phyloP scores from a whole-genome alignment of 2,113 vertebrate species.

The Albula glossodonta region DNA sequence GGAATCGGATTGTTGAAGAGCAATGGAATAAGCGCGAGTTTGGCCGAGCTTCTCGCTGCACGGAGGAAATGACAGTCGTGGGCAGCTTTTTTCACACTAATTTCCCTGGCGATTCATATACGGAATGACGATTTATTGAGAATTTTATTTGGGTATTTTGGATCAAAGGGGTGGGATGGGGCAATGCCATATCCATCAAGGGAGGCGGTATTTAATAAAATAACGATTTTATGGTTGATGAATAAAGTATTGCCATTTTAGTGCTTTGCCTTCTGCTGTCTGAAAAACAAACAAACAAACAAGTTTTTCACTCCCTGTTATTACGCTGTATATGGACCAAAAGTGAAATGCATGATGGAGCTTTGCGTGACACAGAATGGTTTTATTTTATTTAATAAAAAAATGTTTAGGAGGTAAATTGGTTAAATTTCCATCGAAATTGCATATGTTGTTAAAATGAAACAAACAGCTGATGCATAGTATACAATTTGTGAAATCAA shows the following conservation, averaged over 20 bases:
- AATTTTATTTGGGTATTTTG: neutral
- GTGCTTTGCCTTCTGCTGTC: neutral
- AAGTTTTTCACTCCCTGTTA: too few relatives aligned
- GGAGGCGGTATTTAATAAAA: neutral
- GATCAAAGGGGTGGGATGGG: neutral
- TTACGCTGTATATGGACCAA: too few relatives aligned
- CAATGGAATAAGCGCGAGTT: neutral
- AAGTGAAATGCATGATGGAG: too few relatives aligned
- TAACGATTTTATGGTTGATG: neutral
- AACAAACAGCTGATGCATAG: neutral
- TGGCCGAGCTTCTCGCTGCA: neutral
- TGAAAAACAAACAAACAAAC: too few relatives aligned
- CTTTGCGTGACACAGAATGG: too few relatives aligned
- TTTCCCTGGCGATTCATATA: neutral
- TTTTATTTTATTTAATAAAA: too few relatives aligned
- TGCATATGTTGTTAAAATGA: too few relatives aligned
- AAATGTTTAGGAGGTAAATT: too few relatives aligned
- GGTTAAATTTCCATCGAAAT: too few relatives aligned
- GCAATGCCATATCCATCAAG: neutral
- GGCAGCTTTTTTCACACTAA: neutral
- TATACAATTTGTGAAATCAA: neutral
- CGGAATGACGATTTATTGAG: conserved; percentile 13
- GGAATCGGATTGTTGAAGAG: neutral
- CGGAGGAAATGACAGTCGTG: neutral
- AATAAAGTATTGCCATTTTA: neutral